Evolutionary conservation across 2,888 invertebrate genomes (phyloP).

Genomic region (Cerastis rubricosa): DNA sequence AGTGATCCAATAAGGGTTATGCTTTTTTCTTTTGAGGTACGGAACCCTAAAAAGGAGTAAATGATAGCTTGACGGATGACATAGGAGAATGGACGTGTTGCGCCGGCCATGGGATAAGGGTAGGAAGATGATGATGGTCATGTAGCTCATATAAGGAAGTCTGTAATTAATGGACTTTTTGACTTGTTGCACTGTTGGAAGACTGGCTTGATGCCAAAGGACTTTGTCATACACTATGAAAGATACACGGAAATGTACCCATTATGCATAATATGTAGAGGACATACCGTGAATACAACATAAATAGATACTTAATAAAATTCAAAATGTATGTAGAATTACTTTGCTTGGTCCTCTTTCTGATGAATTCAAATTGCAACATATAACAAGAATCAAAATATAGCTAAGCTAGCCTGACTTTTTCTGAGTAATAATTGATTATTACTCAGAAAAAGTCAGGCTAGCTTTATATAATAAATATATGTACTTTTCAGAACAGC

Average conservation of each 20-base stretch:
- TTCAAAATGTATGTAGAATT: background rate
- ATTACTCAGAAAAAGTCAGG: too few species aligned
- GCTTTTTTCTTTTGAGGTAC: too few species aligned
- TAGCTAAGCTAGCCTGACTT: too few species aligned
- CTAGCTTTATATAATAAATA: background rate
- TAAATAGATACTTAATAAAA: background rate
- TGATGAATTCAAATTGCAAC: background rate
- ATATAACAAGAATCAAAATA: background rate
- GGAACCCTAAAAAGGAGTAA: too few species aligned
- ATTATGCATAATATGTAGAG: background rate
- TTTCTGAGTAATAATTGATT: too few species aligned
- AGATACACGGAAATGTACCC: background rate
- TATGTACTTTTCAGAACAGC: background rate
- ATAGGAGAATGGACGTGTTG: too few species aligned
- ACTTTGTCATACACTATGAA: background rate
- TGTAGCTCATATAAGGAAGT: slow-evolving; percentile 13
- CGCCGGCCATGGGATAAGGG: too few species aligned
- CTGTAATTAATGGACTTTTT: slow-evolving; percentile 2
- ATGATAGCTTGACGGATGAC: too few species aligned
- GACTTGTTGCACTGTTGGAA: background rate
- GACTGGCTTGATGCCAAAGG: slow-evolving; percentile 9
- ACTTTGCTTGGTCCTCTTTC: background rate
- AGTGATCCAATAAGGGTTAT: too few species aligned
- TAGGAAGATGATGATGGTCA: background rate
- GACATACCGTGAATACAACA: background rate